Evolutionary conservation across 64 coral and sea anemone species (phyloP).

Genomic region (Montipora sp.): DNA sequence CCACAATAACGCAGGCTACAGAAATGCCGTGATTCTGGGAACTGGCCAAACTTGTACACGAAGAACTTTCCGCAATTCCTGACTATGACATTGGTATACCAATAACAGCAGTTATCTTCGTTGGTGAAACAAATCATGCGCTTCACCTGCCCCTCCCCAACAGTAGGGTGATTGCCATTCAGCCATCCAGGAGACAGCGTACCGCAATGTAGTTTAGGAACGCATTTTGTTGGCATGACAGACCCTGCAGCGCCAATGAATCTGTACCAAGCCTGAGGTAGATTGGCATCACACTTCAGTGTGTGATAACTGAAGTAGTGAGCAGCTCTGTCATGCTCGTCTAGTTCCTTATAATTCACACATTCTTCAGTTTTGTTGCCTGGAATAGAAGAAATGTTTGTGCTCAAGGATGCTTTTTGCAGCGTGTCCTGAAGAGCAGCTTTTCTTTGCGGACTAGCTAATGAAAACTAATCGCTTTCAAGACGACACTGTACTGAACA

Average conservation of each 20-base stretch:
- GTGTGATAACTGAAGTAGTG: constrained; percentile 31
- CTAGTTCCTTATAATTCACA: neutral
- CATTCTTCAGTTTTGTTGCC: constrained; percentile 20
- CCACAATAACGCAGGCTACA: constrained; percentile 68
- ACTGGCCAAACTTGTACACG: constrained; percentile 51
- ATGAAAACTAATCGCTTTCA: too few species aligned
- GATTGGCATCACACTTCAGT: constrained; percentile 21
- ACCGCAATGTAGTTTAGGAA: constrained; percentile 53
- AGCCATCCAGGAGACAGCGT: constrained; percentile 70
- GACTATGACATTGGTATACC: constrained; percentile 16
- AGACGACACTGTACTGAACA: too few species aligned
- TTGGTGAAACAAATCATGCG: constrained; percentile 59
- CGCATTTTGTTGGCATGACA: constrained; percentile 55
- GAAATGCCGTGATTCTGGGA: neutral
- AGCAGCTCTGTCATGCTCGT: constrained; percentile 38
- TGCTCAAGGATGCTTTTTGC: too few species aligned
- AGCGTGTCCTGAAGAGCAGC: too few species aligned
- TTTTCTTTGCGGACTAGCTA: too few species aligned
- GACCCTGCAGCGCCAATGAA: constrained; percentile 41
- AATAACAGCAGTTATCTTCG: constrained; percentile 47
- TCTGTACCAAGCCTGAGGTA: constrained; percentile 44
- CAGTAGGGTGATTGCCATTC: constrained; percentile 54
- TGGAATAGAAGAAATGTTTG: neutral
- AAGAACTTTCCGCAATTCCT: constrained; percentile 56
- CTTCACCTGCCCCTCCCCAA: constrained; percentile 37